These are phyloP conservation scores for Addax nasomaculatus DNA, from an alignment of 2,113 vertebrate genomes.

Conservation along the genomic window DNA sequence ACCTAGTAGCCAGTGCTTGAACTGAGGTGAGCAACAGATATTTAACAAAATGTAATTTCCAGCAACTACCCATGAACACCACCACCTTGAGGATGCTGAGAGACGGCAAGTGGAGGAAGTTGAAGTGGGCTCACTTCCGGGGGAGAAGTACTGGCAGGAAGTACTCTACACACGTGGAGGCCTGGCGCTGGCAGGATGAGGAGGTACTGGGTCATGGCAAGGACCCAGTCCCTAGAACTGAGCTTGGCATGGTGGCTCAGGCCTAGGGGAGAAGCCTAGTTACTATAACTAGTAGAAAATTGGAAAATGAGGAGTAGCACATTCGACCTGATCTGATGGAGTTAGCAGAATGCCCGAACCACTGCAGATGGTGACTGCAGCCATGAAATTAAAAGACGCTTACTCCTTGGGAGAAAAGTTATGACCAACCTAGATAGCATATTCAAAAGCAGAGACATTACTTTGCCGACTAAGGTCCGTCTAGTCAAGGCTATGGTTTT, in stretches of 20 bases:
- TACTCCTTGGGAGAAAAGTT: too few relatives aligned
- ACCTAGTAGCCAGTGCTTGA: neutral
- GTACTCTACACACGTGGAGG: neutral
- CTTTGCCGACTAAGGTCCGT: too few relatives aligned
- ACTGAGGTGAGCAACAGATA: neutral
- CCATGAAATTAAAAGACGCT: too few relatives aligned
- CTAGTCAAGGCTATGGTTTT: too few relatives aligned
- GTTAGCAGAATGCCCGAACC: neutral
- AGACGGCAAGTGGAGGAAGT: neutral
- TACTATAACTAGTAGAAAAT: neutral
- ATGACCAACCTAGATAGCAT: too few relatives aligned
- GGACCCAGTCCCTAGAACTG: neutral
- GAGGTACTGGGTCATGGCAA: accelerated
- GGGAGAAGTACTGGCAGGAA: neutral
- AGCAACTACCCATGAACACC: neutral
- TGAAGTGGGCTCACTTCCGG: neutral
- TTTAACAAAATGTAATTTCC: neutral
- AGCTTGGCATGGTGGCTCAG: neutral
- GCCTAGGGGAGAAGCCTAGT: neutral
- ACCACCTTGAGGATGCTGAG: neutral
- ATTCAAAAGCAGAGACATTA: too few relatives aligned
- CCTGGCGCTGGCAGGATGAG: too few relatives aligned
- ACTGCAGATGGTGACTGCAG: too few relatives aligned
- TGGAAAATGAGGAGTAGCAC: neutral
- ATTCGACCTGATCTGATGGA: neutral